These are phyloP conservation scores for Meteorus sp. DNA, from an alignment of 1,140 invertebrate genomes.

Conservation along the genomic window DNA sequence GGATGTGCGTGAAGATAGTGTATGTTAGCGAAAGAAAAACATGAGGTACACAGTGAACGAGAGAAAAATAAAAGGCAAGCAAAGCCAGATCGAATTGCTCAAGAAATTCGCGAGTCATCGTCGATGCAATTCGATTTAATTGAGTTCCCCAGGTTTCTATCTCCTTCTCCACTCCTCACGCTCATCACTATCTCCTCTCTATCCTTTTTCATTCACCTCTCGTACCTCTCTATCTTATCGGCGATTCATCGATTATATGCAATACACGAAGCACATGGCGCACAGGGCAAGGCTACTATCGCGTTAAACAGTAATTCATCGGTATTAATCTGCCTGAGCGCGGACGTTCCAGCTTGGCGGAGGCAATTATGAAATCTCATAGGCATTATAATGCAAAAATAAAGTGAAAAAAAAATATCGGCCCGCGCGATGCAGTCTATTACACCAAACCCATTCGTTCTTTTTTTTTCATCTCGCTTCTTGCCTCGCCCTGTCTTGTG, in stretches of 20 bases:
- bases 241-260: constrained; percentile 32
- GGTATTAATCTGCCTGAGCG: constrained; percentile 20
- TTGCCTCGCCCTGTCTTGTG: neutral
- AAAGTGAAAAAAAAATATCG: constrained; percentile 2
- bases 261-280: constrained; percentile 14
- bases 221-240: constrained; percentile 24
- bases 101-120: constrained; percentile 31
- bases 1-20: neutral
- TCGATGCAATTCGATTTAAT: constrained; percentile 35
- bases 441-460: neutral
- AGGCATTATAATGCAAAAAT: constrained; percentile 22
- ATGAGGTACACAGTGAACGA: neutral
- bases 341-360: constrained; percentile 9
- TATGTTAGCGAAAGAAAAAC: neutral
- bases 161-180: neutral
- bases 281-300: constrained; percentile 15
- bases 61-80: neutral
- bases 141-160: constrained; percentile 25
- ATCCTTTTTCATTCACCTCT: neutral
- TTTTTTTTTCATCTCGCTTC: constrained; percentile 5
- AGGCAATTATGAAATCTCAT: constrained; percentile 28
- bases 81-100: constrained; percentile 25
- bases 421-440: no score
- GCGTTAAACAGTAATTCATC: constrained; percentile 27
- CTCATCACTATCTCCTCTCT: neutral